Evolutionary conservation across 2,888 invertebrate species (phyloP).

Genomic region (Zaprionus lineosus): DNA sequence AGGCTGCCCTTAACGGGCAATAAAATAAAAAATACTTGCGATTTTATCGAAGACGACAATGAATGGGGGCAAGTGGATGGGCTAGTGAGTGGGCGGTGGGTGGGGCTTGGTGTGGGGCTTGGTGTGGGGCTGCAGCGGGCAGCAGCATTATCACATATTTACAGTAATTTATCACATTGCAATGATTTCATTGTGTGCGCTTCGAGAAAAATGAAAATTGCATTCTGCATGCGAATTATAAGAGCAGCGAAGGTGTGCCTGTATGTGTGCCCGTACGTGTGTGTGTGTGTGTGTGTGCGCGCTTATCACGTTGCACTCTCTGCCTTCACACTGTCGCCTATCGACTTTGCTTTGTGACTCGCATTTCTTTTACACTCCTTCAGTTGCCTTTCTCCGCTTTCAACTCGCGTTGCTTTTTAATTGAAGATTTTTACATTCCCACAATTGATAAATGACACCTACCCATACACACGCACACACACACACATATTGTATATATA

Average conservation of each 20-base stretch:
- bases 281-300: too few relatives aligned
- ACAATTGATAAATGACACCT: background rate
- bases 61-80: background rate
- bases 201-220: background rate
- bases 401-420: too few relatives aligned
- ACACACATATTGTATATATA: too few relatives aligned
- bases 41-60: constrained; percentile 3
- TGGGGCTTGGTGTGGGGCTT: background rate
- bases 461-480: background rate
- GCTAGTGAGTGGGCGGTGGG: background rate
- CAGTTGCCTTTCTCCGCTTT: too few relatives aligned
- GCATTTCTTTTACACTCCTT: too few relatives aligned
- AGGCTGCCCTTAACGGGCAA: constrained; percentile 39
- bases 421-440: background rate
- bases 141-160: constrained; percentile 31
- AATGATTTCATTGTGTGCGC: background rate
- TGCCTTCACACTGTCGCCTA: too few relatives aligned
- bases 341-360: too few relatives aligned
- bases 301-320: too few relatives aligned
- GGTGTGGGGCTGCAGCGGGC: background rate
- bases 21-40: constrained; percentile 41
- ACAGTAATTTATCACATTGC: constrained; percentile 12
- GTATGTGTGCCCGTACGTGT: too few relatives aligned
- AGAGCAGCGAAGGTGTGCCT: too few relatives aligned
- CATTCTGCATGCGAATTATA: constrained; percentile 15